A percentile compares a stretch with the other conserved stretches of the same genome.
Evolutionary conservation across 2,113 vertebrate species (phyloP).

Genomic region (Charadrius vociferus): DNA sequence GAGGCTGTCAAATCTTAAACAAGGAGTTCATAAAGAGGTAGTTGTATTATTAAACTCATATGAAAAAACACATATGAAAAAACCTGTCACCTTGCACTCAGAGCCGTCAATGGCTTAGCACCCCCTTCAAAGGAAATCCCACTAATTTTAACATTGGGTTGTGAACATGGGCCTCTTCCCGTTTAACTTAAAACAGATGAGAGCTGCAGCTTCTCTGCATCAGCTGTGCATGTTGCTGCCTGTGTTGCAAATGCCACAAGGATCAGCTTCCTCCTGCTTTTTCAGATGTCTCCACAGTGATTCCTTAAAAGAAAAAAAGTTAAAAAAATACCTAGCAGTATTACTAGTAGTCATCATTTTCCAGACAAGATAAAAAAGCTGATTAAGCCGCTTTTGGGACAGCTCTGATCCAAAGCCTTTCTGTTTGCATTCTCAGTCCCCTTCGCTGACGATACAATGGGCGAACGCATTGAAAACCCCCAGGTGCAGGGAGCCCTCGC

Average conservation of each 20-base stretch:
- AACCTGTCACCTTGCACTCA: neutral
- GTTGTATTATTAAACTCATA: neutral
- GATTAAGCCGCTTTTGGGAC: neutral
- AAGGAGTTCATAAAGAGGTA: neutral
- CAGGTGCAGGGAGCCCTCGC: fast-evolving
- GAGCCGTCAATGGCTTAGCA: neutral
- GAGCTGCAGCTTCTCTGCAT: neutral
- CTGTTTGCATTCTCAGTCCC: neutral
- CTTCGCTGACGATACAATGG: neutral
- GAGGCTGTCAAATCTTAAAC: neutral
- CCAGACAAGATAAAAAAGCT: neutral
- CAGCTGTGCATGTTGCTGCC: neutral
- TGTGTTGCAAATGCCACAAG: neutral
- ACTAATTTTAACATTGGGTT: neutral
- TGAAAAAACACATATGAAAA: neutral
- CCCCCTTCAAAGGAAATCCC: neutral
- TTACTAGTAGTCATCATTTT: neutral
- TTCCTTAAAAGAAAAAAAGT: neutral
- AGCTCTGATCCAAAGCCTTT: neutral
- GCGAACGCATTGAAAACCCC: fast-evolving
- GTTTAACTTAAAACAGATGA: neutral
- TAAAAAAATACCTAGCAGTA: fast-evolving
- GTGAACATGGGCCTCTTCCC: neutral
- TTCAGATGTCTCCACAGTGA: neutral
- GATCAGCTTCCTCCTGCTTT: neutral